These are phyloP conservation scores for Melangyna quadrimaculata DNA, from an alignment of 2,888 invertebrate genomes.

Conservation along the genomic window DNA sequence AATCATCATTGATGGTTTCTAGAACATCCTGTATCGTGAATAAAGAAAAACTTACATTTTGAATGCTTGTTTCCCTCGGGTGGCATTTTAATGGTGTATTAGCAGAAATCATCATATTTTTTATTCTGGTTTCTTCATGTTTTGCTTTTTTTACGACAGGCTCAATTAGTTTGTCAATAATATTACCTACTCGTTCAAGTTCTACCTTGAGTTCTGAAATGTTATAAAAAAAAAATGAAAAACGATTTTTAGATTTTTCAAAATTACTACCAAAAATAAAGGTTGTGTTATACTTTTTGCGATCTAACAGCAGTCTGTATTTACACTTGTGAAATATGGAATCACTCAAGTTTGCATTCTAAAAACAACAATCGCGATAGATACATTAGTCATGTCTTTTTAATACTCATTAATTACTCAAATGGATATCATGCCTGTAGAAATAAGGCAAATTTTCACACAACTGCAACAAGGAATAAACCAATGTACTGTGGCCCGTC, in stretches of 20 bases:
- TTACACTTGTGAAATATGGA: too few species aligned
- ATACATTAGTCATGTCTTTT: too few species aligned
- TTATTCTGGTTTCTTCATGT: conserved; percentile 34
- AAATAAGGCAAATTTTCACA: too few species aligned
- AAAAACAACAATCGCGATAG: too few species aligned
- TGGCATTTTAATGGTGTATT: conserved; percentile 65
- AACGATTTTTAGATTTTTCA: neutral
- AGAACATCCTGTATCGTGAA: conserved; percentile 7
- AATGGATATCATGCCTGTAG: too few species aligned
- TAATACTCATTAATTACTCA: too few species aligned
- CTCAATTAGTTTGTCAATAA: conserved; percentile 79
- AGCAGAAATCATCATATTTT: neutral
- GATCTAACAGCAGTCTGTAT: too few species aligned
- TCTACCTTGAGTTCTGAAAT: conserved; percentile 74
- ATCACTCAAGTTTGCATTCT: too few species aligned
- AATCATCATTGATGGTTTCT: neutral
- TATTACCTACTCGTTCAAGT: conserved; percentile 77
- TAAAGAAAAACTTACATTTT: conserved; percentile 51
- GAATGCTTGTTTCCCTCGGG: conserved; percentile 24
- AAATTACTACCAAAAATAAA: neutral
- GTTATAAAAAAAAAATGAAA: neutral
- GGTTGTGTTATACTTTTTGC: too few species aligned
- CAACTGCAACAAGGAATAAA: too few species aligned
- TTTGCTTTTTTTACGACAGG: conserved; percentile 74
- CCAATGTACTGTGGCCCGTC: too few species aligned